A percentile compares a stretch with the other conserved stretches of the same genome.
These are phyloP conservation scores for Australoheros facetus DNA, from an alignment of 2,797 vertebrate species.

Conservation along the genomic window DNA sequence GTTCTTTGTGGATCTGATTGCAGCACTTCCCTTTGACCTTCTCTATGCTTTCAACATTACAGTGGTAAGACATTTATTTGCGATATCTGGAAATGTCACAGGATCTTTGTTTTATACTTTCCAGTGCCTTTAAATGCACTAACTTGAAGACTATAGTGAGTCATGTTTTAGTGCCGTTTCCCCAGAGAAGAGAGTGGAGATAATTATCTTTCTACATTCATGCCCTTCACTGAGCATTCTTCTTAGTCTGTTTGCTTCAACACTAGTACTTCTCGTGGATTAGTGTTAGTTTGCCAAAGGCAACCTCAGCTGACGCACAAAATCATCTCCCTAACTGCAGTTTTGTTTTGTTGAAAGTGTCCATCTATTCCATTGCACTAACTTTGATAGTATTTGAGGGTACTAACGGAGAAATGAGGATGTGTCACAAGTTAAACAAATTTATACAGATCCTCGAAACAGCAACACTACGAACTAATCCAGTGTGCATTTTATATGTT, in stretches of 20 bases:
- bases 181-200: slow-evolving; percentile 6
- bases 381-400: not conserved
- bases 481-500: not conserved
- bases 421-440: not conserved
- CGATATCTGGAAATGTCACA: not conserved
- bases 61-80: slow-evolving; percentile 83
- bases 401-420: not conserved
- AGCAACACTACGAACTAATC: not conserved
- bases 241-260: slow-evolving; percentile 18
- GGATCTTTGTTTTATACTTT: not conserved
- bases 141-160: not conserved
- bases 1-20: slow-evolving; percentile 95
- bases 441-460: not conserved
- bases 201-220: slow-evolving; percentile 21
- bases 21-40: slow-evolving; percentile 94
- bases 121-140: not conserved
- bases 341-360: not conserved
- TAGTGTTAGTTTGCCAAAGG: slow-evolving; percentile 1
- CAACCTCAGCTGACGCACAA: slow-evolving; percentile 10
- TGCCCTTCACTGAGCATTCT: slow-evolving; percentile 39
- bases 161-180: not conserved
- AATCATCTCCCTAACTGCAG: slow-evolving; percentile 18
- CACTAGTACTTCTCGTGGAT: slow-evolving; percentile 19
- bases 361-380: not conserved
- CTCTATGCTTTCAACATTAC: slow-evolving; percentile 95